phyloP scores from a whole-genome alignment of 2,797 vertebrate genomes.

The Rhinatrema bivittatum region DNA sequence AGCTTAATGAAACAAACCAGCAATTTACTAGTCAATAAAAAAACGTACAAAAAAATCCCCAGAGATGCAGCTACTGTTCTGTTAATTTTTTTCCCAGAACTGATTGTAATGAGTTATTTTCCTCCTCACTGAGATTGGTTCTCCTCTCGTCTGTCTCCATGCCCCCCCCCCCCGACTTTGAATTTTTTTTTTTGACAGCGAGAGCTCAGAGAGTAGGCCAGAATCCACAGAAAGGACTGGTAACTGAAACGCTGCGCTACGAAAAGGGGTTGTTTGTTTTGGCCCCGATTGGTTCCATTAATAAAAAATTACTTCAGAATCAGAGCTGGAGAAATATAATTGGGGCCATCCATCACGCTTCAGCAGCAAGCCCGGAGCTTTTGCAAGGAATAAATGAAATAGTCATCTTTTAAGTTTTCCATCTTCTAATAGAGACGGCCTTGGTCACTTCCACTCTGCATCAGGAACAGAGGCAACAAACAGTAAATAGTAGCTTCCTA shows the following conservation, averaged over 20 bases:
- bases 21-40: slow-evolving; percentile 29
- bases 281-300: slow-evolving; percentile 49
- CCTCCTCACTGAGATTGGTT: not conserved
- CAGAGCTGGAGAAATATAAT: slow-evolving; percentile 40
- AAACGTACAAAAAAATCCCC: not conserved
- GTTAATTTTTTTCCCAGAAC: slow-evolving; percentile 10
- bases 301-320: slow-evolving; percentile 57
- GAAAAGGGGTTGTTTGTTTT: slow-evolving; percentile 46
- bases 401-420: too few species aligned
- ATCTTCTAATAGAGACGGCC: too few species aligned
- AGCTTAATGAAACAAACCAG: slow-evolving; percentile 14
- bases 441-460: too few species aligned
- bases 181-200: slow-evolving; percentile 1
- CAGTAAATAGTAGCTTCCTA: too few species aligned
- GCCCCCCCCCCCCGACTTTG: not conserved
- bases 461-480: too few species aligned
- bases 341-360: slow-evolving; percentile 48
- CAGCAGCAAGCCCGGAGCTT: too few species aligned
- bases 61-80: not conserved
- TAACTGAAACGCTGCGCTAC: not conserved
- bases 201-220: not conserved
- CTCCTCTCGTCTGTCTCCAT: not conserved
- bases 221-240: not conserved
- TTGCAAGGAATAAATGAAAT: too few species aligned
- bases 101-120: slow-evolving; percentile 11